phyloP scores from a whole-genome alignment of 2,888 invertebrate species.

The Muscina levida region DNA sequence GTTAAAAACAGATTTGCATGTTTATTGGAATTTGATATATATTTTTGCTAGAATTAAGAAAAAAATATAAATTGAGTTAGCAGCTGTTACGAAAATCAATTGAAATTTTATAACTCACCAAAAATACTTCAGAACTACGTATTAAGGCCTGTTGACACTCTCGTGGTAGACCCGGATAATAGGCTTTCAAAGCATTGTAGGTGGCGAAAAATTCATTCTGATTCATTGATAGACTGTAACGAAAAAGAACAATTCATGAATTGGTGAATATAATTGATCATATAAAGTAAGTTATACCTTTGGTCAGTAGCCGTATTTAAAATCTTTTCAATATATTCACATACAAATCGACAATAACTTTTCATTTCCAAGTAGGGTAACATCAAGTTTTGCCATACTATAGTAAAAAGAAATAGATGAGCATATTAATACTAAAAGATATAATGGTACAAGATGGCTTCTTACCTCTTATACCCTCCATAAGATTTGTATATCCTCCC shows the following conservation, averaged over 20 bases:
- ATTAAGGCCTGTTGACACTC: constrained; percentile 74
- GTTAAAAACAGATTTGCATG: constrained; percentile 76
- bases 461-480: constrained; percentile 85
- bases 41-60: constrained; percentile 71
- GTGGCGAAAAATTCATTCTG: constrained; percentile 74
- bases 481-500: constrained; percentile 84
- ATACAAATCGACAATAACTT: constrained; percentile 85
- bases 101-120: constrained; percentile 73
- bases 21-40: constrained; percentile 73
- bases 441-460: too few species aligned
- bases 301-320: constrained; percentile 68
- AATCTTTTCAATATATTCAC: constrained; percentile 82
- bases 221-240: constrained; percentile 66
- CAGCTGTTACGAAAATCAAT: too few species aligned
- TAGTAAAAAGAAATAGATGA: not conserved
- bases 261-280: too few species aligned
- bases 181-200: constrained; percentile 72
- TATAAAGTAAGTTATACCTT: constrained; percentile 54
- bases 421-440: too few species aligned
- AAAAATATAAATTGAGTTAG: not conserved
- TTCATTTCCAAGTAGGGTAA: constrained; percentile 86
- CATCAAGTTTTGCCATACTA: constrained; percentile 89
- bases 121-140: constrained; percentile 72
- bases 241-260: too few species aligned
- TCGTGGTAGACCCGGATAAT: constrained; percentile 71